Base-by-base conservation (phyloP, 1,140 invertebrate species). In the Zaprionus nigranus region DNA sequence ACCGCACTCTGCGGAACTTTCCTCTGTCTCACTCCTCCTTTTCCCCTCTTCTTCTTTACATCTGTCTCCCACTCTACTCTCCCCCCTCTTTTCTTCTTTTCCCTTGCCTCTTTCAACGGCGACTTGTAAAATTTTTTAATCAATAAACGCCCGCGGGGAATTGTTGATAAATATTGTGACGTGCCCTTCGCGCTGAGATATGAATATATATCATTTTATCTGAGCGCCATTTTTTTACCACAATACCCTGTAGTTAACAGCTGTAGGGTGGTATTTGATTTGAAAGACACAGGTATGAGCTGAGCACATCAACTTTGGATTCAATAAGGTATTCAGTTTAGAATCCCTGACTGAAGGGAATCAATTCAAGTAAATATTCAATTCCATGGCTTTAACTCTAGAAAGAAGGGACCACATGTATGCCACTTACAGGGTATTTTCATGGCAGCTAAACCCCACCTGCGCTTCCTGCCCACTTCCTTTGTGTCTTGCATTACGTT, bases 91-190 rank as follows among this genome's bases (percentile, higher is more conserved):
- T n/a, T n/a, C n/a, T n/a, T n/a, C n/a, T 15, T 49, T 3, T 24
- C 30, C 15, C 34, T 17, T 13, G 30, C 38, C 66, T 40, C 9
- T 5, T 20, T 20, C 26, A 51, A 49, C 57, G 38, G 54, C 61
- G 30, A 59, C 38, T 67, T 75, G 61, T 69, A 59, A 51, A 73
- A 68, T 65, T 85, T 86, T 88, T 90, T 88, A 88, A 90, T 88
- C 86, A 88, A 88, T 88, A 88, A 74, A 71, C 63, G 40, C 46
- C 85, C 86, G 54, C 46, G 15, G 81, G 86, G 53, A 72, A 74
- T 85, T 90, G 85, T 85, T 81, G 75, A 90, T 90, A 88, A 90
- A 90, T 75, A 81, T 88, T 88, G 49, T 73, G 75, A 81, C 61
- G 71, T 72, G 67, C 77, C 53, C 59, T 65, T 38, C 34, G 49